A percentile compares a stretch with the other conserved stretches of the same genome.
These are phyloP conservation scores for Triops cancriformis DNA, from an alignment of 1,140 invertebrate genomes.

Conservation along the genomic window DNA sequence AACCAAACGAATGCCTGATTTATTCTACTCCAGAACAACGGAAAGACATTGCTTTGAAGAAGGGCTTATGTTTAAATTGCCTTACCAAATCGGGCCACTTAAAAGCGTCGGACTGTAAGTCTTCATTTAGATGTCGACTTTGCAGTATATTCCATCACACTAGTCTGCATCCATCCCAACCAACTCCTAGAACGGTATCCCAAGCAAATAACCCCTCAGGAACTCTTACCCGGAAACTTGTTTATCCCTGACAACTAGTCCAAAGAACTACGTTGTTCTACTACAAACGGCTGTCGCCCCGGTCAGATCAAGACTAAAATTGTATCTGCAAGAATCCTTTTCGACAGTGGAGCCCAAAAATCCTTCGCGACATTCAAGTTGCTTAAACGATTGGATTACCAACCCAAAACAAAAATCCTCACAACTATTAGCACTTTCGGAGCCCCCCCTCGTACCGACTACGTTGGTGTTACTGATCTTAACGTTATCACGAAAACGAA, in stretches of 20 bases:
- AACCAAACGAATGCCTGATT: not conserved
- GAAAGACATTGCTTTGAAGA: not conserved
- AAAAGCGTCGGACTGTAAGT: not conserved
- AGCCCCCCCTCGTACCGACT: not conserved
- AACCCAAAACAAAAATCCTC: not conserved
- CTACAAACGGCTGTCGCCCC: not conserved
- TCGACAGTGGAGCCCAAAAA: not conserved
- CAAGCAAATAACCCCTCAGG: not conserved
- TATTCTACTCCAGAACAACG: slow-evolving; percentile 4
- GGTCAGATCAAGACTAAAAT: not conserved
- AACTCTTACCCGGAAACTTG: not conserved
- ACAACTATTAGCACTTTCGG: not conserved
- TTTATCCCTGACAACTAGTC: not conserved
- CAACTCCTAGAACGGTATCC: not conserved
- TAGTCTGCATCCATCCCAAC: slow-evolving; percentile 21
- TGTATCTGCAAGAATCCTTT: not conserved
- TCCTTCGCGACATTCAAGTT: not conserved
- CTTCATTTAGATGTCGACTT: not conserved
- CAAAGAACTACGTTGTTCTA: not conserved
- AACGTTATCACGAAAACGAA: not conserved
- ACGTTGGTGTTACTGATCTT: not conserved
- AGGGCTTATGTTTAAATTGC: slow-evolving; percentile 20
- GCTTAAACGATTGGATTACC: not conserved
- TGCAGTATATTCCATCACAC: slow-evolving; percentile 17
- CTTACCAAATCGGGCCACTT: slow-evolving; percentile 1